Evolutionary conservation across 1,140 invertebrate species (phyloP), one percentile per base, ranked within the genome.

Genomic region (Lucilia sericata): DNA sequence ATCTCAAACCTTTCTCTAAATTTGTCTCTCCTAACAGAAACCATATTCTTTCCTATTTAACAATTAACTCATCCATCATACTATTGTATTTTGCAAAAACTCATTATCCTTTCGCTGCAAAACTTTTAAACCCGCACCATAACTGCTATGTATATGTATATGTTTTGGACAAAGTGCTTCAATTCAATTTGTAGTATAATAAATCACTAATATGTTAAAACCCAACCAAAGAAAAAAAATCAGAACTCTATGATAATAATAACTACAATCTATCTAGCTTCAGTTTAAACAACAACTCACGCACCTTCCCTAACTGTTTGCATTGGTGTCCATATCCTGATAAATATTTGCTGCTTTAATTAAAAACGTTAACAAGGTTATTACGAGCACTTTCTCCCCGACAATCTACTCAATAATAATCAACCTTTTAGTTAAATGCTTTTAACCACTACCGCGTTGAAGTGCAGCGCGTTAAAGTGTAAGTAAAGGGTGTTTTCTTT

Each of bases 301-400:
- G 42, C 42, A 42, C 42, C 42, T 42, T 8, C 42, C 42, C 42
- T 42, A 42, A 42, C 42, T 42, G 7, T 42, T 7, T 55, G 12
- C 12, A 17, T n/a, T 42, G 34, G 25, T 76, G 74, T 34, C 74
- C 74, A 76, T 80, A 51, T 80, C 76, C 76, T 80, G 47, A 4
- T n/a, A 80, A 80, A 80, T 80, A 80, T 80, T 80, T 80, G 76
- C 76, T 30, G 19, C 13, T 80, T 80, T 80, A 80, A 80, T 80
- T 80, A 80, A 80, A 80, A 80, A 80, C 76, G 76, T 80, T 80
- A 80, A 80, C 76, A 80, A 80, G 76, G 76, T 80, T 80, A 80
- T 80, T 80, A 80, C 42, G 12, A 51, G 42, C 34, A 17, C 21
- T 70, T 70, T 70, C 65, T 70, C 65, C 47, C 76, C n/a, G n/a